Base-by-base conservation (phyloP, 2,888 invertebrate species). In the Rhamnusium bicolor region DNA sequence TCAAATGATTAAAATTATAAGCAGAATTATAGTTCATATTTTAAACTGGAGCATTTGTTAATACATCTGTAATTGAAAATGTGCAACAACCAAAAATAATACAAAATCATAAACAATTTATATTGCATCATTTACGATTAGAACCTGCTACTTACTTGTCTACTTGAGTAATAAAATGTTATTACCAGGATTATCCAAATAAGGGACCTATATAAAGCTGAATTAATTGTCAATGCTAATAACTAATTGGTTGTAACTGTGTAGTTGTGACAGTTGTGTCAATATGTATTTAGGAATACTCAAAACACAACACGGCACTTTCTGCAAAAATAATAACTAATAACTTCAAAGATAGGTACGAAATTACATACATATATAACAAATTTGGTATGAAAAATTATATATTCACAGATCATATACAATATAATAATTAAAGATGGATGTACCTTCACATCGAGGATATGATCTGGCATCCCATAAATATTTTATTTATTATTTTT, bases 401-500 rank as follows among this genome's bases (percentile, higher is more conserved):
- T n/a, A n/a, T n/a, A n/a, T 29, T 29, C 19, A 21, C n/a, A 18
- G 5, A 21, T 53, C 21, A 21, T 8, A n/a, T 19, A 19, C 21
- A 24, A 24, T 24, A 24, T 3, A n/a, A 24, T n/a, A 54, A 24
- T 21, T 54, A 54, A 24, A 54, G 24, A 27, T 7, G 14, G 54
- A 27, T 14, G 54, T 56, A 14, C 27, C 29, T 65, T 65, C 32
- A 65, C 65, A 65, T 32, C n/a, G 21, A 4, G 16, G 65, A 65
- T 65, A 32, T 19, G 51, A 65, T 65, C 65, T 51, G 49, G 65
- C 51, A 65, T 40, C 51, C 53, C 51, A 51, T 51, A 53, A 29
- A 65, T 40, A 12, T 46, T 54, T 54, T n/a, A 67, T 29, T 56
- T 53, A 69, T 62, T 60, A 56, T 62, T 69, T n/a, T 53, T 16